phyloP scores from a whole-genome alignment of 2,888 invertebrate genomes.

The Galerucella nymphaeae region DNA sequence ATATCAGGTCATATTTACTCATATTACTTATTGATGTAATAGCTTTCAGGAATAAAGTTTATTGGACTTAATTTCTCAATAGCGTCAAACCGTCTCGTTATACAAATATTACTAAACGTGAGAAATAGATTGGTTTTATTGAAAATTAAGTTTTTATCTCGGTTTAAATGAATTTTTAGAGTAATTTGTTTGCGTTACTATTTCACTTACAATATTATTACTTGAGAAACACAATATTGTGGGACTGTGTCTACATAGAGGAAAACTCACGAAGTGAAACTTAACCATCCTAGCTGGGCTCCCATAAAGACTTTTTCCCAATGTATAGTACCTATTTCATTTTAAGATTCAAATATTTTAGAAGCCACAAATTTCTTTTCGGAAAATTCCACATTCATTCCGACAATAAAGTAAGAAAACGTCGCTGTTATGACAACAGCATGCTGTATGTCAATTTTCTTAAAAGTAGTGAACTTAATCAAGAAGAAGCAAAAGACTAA shows the following conservation, averaged over 20 bases:
- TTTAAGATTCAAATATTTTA: neutral
- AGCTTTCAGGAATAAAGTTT: neutral
- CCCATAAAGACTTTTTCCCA: too few relatives aligned
- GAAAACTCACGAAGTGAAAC: too few relatives aligned
- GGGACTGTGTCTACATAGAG: too few relatives aligned
- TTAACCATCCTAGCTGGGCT: too few relatives aligned
- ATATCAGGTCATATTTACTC: conserved; percentile 12
- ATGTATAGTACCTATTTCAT: neutral
- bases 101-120: conserved; percentile 10
- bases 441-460: conserved; percentile 50
- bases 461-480: conserved; percentile 58
- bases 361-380: neutral
- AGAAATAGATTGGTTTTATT: neutral
- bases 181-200: too few relatives aligned
- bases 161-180: too few relatives aligned
- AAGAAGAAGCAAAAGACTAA: conserved; percentile 43
- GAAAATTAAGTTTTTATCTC: too few relatives aligned
- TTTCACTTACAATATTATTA: too few relatives aligned
- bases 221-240: too few relatives aligned
- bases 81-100: conserved; percentile 14
- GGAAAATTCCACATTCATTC: conserved; percentile 2
- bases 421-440: conserved; percentile 34
- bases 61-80: neutral
- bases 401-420: conserved; percentile 10
- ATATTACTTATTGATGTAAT: neutral